phyloP scores from a whole-genome alignment of 2,797 vertebrate genomes.

The Crypturellus tataupa region DNA sequence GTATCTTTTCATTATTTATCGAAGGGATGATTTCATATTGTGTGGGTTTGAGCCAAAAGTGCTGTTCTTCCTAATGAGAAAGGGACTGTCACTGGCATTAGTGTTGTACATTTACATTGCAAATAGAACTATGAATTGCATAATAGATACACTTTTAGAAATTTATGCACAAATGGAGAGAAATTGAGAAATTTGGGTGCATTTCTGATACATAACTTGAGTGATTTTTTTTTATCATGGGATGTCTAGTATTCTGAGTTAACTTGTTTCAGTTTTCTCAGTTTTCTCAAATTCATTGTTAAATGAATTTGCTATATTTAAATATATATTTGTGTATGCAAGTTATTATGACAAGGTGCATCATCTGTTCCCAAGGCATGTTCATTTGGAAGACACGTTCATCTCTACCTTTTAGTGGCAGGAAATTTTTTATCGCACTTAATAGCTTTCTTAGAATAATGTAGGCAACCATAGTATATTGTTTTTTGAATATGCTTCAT shows the following conservation, averaged over 20 bases:
- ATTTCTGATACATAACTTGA: neutral
- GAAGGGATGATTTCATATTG: slow-evolving; percentile 14
- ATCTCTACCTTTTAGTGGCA: neutral
- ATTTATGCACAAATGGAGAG: neutral
- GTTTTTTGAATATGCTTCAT: neutral
- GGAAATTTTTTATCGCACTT: neutral
- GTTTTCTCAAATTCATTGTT: neutral
- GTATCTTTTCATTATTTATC: neutral
- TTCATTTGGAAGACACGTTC: neutral
- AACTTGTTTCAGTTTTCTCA: neutral
- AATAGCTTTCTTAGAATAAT: neutral
- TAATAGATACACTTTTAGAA: neutral
- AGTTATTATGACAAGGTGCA: neutral
- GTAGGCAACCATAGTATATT: neutral
- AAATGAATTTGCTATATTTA: neutral
- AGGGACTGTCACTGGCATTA: neutral
- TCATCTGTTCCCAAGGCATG: neutral
- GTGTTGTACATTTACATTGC: neutral
- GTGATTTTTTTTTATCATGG: neutral
- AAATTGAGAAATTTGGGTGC: neutral
- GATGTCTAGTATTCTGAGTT: neutral
- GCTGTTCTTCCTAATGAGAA: neutral
- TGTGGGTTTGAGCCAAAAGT: neutral
- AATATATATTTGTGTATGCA: neutral
- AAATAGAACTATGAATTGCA: neutral